Base-by-base conservation (phyloP, 2,888 invertebrate species). In the Brachycybe producta region DNA sequence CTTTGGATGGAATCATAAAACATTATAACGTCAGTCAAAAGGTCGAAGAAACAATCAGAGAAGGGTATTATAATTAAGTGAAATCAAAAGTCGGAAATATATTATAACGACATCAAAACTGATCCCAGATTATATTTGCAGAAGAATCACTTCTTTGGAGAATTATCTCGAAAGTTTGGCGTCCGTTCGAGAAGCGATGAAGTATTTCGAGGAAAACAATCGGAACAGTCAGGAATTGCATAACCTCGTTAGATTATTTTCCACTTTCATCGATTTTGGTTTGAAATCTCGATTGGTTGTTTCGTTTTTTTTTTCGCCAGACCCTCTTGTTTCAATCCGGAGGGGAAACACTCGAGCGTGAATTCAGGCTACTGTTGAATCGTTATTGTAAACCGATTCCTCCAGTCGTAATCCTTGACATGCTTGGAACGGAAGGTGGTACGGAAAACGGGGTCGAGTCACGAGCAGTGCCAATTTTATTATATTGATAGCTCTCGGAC, bases 1-100 rank as follows among this genome's bases (percentile, higher is more conserved):
- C 85, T 17, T 68, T 98, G 58, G 95, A 97, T 62, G 84, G 84
- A 67, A 95, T 97, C 0, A 84, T 98, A 32, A 85, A 87, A 47
- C 95, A 85, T 65, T 98, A 97, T 67, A 90, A 91, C 70, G 88
- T 94, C 27, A 84, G 90, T 1, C 81, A 87, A 64, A 90, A 92
- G 64, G 82, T 92, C 4, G 91, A 90, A 54, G 79, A 80, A 57
- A 75, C 82, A 3, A 83, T 94, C 26, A 62, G 62, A 54, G 65
- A 66, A 54, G 66, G 67, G 67, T 67, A 54, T 52, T 56, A 28
- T 5, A 23, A 11, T 8, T n/a, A 39, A 5, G 5, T 21, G n/a
- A 5, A n/a, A n/a, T n/a, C n/a, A n/a, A n/a, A n/a, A n/a, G n/a
- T n/a, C n/a, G n/a, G n/a, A n/a, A n/a, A n/a, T n/a, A n/a, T n/a